These are phyloP conservation scores for Villa cingulata DNA, from an alignment of 2,888 invertebrate genomes.

Conservation along the genomic window DNA sequence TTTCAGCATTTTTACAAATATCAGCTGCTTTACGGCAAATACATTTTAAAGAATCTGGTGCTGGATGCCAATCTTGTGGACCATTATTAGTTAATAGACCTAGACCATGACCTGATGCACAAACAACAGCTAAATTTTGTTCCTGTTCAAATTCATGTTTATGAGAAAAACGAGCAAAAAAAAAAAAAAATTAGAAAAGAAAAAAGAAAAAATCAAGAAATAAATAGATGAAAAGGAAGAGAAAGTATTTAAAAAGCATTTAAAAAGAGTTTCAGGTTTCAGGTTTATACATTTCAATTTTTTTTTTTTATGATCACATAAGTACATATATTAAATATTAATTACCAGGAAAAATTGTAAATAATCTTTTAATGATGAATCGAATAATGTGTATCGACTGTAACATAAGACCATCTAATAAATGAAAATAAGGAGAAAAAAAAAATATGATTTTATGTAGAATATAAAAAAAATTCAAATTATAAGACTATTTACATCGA, in stretches of 20 bases:
- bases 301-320: too few species aligned
- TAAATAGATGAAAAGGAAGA: not conserved
- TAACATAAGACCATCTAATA: conserved; percentile 47
- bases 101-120: conserved; percentile 66
- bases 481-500: conserved; percentile 25
- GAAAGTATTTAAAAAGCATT: too few species aligned
- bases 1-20: conserved; percentile 48
- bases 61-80: conserved; percentile 65
- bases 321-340: too few species aligned
- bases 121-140: conserved; percentile 56
- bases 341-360: conserved; percentile 53
- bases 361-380: conserved; percentile 60
- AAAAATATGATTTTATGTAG: not conserved
- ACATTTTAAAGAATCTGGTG: conserved; percentile 45
- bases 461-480: not conserved
- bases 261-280: too few species aligned
- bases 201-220: not conserved
- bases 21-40: conserved; percentile 47
- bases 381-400: conserved; percentile 64
- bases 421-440: not conserved
- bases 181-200: not conserved
- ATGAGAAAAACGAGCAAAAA: not conserved
- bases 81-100: conserved; percentile 60
- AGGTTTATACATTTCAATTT: too few species aligned
- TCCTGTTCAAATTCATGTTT: conserved; percentile 35